phyloP scores from a whole-genome alignment of 2,113 vertebrate species.

The Kryptolebias marmoratus region DNA sequence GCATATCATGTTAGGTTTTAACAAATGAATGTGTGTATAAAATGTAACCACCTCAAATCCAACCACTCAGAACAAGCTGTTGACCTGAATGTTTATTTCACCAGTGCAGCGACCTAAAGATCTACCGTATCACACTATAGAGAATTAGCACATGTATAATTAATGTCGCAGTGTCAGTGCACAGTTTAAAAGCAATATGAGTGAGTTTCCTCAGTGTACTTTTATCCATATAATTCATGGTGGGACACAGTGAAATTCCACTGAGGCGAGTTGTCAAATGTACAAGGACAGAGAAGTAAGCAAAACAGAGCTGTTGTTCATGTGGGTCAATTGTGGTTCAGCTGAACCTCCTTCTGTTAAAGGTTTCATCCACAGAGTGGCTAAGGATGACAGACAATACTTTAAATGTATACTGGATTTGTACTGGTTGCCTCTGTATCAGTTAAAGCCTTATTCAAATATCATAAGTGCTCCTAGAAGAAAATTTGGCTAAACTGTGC shows the following conservation, averaged over 20 bases:
- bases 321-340: slow-evolving; percentile 26
- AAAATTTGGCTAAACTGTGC: too few species aligned
- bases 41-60: not conserved
- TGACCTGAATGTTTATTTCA: not conserved
- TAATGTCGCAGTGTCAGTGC: slow-evolving; percentile 22
- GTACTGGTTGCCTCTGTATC: too few species aligned
- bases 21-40: too few species aligned
- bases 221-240: slow-evolving; percentile 25
- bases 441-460: too few species aligned
- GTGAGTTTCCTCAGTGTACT: not conserved
- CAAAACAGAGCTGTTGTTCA: not conserved
- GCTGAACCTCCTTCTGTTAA: not conserved
- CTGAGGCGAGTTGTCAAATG: slow-evolving; percentile 5
- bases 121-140: not conserved
- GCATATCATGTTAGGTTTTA: too few species aligned
- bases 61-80: not conserved
- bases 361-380: not conserved
- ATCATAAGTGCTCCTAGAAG: too few species aligned
- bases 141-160: slow-evolving; percentile 32
- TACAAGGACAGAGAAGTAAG: slow-evolving; percentile 7
- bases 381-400: not conserved
- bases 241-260: not conserved
- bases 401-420: too few species aligned
- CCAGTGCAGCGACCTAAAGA: not conserved
- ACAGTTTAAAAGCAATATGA: slow-evolving; percentile 25